Percentiles rank a stretch among this genome's conserved stretches.
Evolutionary conservation across 1,140 invertebrate genomes (phyloP).

Genomic region (Sitodiplosis mosellana): DNA sequence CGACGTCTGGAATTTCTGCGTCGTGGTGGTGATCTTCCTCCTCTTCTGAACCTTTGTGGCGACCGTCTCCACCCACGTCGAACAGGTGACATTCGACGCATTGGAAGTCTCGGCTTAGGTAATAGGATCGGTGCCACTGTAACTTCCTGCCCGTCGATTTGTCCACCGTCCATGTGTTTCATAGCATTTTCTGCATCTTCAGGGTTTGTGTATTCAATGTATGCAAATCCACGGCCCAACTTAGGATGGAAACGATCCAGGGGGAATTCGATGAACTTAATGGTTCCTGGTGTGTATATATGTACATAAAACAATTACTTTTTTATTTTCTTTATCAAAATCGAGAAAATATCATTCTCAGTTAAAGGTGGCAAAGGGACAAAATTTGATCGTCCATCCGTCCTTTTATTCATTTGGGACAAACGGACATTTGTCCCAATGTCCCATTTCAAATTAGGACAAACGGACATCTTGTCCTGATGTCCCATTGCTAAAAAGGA

Average conservation of each 20-base stretch:
- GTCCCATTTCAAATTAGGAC: too few relatives aligned
- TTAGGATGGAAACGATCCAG: constrained; percentile 71
- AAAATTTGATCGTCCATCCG: too few relatives aligned
- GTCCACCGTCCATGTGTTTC: constrained; percentile 97
- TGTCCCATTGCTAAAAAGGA: too few relatives aligned
- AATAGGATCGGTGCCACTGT: constrained; percentile 77
- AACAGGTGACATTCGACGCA: constrained; percentile 42
- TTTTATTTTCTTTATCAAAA: too few relatives aligned
- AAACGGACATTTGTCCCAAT: too few relatives aligned
- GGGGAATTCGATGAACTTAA: constrained; percentile 81
- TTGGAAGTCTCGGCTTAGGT: constrained; percentile 41
- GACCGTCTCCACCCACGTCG: constrained; percentile 42
- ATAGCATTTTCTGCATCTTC: constrained; percentile 96
- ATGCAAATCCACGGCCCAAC: constrained; percentile 76
- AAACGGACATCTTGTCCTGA: too few relatives aligned
- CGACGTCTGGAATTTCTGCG: constrained; percentile 18
- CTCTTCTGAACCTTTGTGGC: constrained; percentile 20
- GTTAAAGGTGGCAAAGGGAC: too few relatives aligned
- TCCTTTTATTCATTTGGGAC: too few relatives aligned
- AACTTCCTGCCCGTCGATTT: constrained; percentile 85
- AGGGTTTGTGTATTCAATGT: constrained; percentile 82
- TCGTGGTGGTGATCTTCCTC: constrained; percentile 15
- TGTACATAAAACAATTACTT: too few relatives aligned
- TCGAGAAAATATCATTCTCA: too few relatives aligned
- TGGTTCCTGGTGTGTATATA: constrained; percentile 22